phyloP scores from a whole-genome alignment of 1,140 invertebrate species.

The Drosophila sproati region DNA sequence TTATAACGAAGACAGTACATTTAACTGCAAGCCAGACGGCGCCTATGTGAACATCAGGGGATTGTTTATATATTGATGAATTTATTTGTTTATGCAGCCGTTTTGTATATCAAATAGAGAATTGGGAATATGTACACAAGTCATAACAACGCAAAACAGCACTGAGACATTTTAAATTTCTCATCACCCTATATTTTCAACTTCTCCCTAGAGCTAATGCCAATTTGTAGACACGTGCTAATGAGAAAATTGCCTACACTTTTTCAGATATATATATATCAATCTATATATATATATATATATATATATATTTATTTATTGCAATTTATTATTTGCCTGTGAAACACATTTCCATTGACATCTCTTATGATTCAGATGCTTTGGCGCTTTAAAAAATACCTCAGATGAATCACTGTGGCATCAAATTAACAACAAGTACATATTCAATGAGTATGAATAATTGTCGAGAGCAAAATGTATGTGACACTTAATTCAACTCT shows the following conservation, averaged over 20 bases:
- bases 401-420: constrained; percentile 52
- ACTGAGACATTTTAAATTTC: background rate
- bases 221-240: constrained; percentile 23
- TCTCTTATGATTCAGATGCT: constrained; percentile 23
- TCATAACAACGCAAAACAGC: background rate
- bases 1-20: constrained; percentile 1
- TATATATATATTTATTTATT: constrained; percentile 4
- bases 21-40: constrained; percentile 8
- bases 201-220: background rate
- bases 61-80: background rate
- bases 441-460: constrained; percentile 28
- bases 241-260: constrained; percentile 37
- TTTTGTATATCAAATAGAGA: background rate
- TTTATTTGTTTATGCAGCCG: constrained; percentile 2
- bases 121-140: constrained; percentile 14
- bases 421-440: constrained; percentile 14
- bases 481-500: background rate
- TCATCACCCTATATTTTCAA: background rate
- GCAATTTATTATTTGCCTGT: constrained; percentile 50
- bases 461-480: background rate
- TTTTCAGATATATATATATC: constrained; percentile 19
- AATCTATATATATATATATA: constrained; percentile 8
- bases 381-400: background rate
- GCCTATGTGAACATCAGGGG: background rate
- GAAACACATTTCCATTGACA: constrained; percentile 42